phyloP scores from a whole-genome alignment of 2,888 invertebrate genomes.

The Drosophila testacea region DNA sequence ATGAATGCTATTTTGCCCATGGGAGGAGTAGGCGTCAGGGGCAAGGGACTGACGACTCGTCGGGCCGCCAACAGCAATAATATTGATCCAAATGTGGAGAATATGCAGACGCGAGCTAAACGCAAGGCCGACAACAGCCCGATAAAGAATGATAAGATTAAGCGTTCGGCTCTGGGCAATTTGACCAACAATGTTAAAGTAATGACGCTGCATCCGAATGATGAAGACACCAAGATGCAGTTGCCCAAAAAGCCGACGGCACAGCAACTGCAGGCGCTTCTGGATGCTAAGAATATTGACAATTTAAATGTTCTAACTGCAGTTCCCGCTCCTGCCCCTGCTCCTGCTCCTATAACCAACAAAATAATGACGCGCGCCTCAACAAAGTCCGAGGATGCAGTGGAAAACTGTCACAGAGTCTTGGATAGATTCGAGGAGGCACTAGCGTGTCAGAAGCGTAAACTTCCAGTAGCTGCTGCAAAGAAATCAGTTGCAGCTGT shows the following conservation, averaged over 20 bases:
- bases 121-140: constrained; percentile 94
- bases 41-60: constrained; percentile 78
- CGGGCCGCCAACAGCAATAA: constrained; percentile 61
- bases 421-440: constrained; percentile 60
- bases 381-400: constrained; percentile 61
- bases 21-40: constrained; percentile 48
- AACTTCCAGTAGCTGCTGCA: constrained; percentile 20
- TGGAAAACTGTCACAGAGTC: constrained; percentile 64
- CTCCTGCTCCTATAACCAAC: constrained; percentile 19
- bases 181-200: constrained; percentile 88
- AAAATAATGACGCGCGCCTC: constrained; percentile 80
- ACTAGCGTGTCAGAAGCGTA: constrained; percentile 55
- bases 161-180: constrained; percentile 94
- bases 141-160: constrained; percentile 90
- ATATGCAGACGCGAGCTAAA: constrained; percentile 86
- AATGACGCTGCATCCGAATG: constrained; percentile 72
- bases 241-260: constrained; percentile 66
- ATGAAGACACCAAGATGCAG: constrained; percentile 85
- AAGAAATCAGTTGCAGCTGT: constrained; percentile 30
- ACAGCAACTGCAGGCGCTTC: constrained; percentile 68
- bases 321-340: constrained; percentile 9
- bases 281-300: constrained; percentile 74
- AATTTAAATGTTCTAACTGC: constrained; percentile 41
- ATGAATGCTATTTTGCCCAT: constrained; percentile 72
- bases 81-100: constrained; percentile 81